Evolutionary conservation across 2,113 vertebrate genomes (phyloP).

Genomic region (Todiramphus saurophagus): DNA sequence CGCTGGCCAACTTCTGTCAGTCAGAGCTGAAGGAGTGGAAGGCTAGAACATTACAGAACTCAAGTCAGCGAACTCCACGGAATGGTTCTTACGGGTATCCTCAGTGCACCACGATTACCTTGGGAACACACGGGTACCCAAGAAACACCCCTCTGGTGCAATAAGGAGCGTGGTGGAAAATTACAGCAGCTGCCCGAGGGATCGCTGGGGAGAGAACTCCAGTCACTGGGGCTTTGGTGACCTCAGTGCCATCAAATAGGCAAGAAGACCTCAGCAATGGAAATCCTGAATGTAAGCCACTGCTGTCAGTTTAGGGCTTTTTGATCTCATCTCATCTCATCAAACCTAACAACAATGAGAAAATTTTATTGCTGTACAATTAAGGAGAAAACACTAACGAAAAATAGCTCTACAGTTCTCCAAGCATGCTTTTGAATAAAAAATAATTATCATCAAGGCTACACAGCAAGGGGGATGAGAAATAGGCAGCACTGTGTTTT

Average conservation of each 20-base stretch:
- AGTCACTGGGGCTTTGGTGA: neutral
- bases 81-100: neutral
- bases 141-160: neutral
- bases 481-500: neutral
- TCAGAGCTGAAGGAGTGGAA: neutral
- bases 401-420: conserved; percentile 29
- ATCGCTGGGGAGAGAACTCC: rapidly evolving
- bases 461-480: conserved; percentile 40
- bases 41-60: neutral
- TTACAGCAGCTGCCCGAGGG: neutral
- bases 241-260: neutral
- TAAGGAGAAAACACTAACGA: conserved; percentile 15
- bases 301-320: neutral
- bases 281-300: neutral
- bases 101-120: neutral
- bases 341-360: neutral
- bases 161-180: neutral
- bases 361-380: conserved; percentile 5
- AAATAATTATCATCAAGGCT: conserved; percentile 53
- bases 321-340: conserved; percentile 37
- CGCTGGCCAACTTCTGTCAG: neutral
- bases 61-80: neutral
- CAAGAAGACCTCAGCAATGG: neutral
- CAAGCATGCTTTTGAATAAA: conserved; percentile 50
- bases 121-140: neutral